These are phyloP conservation scores for Microplitis manilae DNA, from an alignment of 2,888 invertebrate genomes.

Conservation along the genomic window DNA sequence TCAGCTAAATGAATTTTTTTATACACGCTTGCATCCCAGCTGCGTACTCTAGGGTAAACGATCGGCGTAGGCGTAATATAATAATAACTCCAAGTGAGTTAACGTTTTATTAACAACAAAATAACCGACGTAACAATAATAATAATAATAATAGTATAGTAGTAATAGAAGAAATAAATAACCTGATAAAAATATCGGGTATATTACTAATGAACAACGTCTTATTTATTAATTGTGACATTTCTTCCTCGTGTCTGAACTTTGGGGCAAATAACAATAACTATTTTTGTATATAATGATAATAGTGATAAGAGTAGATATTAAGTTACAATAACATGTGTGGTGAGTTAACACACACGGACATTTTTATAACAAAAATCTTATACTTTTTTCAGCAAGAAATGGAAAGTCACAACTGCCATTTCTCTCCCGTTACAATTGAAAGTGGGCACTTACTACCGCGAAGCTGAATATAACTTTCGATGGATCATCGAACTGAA, in stretches of 20 bases:
- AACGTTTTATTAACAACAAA: constrained; percentile 25
- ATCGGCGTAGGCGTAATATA: neutral
- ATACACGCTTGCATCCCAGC: constrained; percentile 33
- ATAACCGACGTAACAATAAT: too few species aligned
- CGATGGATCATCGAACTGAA: constrained; percentile 48
- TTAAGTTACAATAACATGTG: neutral
- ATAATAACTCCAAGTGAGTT: constrained; percentile 22
- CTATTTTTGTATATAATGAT: neutral
- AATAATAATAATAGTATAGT: too few species aligned
- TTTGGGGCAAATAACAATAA: neutral
- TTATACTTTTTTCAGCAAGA: constrained; percentile 45
- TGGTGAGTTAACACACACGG: neutral
- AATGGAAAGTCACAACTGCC: constrained; percentile 57
- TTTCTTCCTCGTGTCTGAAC: neutral
- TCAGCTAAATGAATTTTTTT: constrained; percentile 32
- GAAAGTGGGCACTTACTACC: constrained; percentile 57
- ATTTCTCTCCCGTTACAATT: constrained; percentile 61
- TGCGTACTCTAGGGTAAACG: constrained; percentile 24
- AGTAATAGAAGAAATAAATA: too few species aligned
- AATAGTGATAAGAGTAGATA: neutral
- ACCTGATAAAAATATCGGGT: too few species aligned
- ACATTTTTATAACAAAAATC: neutral
- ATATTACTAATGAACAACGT: too few species aligned
- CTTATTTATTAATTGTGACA: neutral
- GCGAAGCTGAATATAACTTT: constrained; percentile 49